Evolutionary conservation across 2,113 vertebrate species (phyloP).

Genomic region (Micromys minutus): DNA sequence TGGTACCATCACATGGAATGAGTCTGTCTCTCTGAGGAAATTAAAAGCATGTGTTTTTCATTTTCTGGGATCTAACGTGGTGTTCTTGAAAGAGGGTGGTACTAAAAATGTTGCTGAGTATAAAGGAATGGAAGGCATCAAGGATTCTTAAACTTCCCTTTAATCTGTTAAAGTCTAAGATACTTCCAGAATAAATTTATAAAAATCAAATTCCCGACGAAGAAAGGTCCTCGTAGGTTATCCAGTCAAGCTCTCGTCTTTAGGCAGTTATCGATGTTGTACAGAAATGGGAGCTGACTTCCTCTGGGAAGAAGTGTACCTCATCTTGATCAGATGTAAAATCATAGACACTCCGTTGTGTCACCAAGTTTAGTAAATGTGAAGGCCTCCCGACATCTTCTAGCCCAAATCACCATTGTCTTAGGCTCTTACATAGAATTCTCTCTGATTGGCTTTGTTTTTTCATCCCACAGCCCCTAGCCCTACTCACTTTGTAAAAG

Average conservation of each 20-base stretch:
- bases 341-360: conserved; percentile 51
- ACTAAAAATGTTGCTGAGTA: conserved; percentile 5
- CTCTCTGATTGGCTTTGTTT: background rate
- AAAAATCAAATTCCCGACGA: conserved; percentile 4
- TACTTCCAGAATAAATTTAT: conserved; percentile 72
- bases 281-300: background rate
- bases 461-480: accelerated
- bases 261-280: background rate
- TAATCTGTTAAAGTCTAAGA: conserved; percentile 61
- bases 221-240: background rate
- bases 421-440: background rate
- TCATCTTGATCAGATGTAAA: background rate
- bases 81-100: conserved; percentile 30
- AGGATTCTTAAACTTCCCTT: conserved; percentile 56
- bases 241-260: background rate
- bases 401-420: background rate
- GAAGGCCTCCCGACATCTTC: background rate
- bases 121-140: conserved; percentile 57
- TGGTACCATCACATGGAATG: conserved; percentile 7
- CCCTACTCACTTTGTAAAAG: background rate
- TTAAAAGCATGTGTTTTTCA: background rate
- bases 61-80: background rate
- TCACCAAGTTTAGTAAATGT: conserved; percentile 46
- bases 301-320: background rate
- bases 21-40: conserved; percentile 67